Evolutionary conservation across 1,140 invertebrate species (phyloP), one percentile per base, ranked within the genome.

Genomic region (Arion vulgaris): DNA sequence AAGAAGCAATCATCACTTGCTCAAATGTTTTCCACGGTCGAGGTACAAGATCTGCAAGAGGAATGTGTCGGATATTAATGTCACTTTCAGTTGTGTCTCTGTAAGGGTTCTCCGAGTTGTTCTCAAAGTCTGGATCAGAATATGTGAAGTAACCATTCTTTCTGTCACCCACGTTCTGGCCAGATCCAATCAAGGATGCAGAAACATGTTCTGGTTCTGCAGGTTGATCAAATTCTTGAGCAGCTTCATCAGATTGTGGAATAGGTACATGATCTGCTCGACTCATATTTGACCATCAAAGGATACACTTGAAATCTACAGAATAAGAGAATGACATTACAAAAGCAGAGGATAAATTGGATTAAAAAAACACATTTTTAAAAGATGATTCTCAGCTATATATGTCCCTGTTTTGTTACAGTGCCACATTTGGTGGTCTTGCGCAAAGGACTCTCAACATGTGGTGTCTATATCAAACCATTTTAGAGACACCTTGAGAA

Each of bases 21-120:
- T 87, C 86, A 72, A 89, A 88, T n/a, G 86, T 89, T 71, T 87
- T 86, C 84, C 85, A 91, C 5, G 89, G 89, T 66, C 84, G 68
- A 5, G 90, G 90, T 23, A 89, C 84, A 15, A 91, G 81, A 53
- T 91, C 89, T 41, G 85, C 85, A 23, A 87, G 82, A 7, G 89
- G 87, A 32, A 91, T 85, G 72, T 88, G 86, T 0, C 87, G 86
- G 9, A 90, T 80, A 74, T 87, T 87, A 72, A 87, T 87, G 0
- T 88, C 82, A 2, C 86, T 88, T 36, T 89, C 86, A 36, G 90
- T 91, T 1, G 90, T 91, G 73, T 91, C 90, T 51, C 85, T 83
- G 82, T 91, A 91, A 19, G 90, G 90, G 81, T 90, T 91, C 72
- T 90, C 87, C 23, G 82, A 77, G 26, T 68, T 84, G 79, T 86